phyloP scores from a whole-genome alignment of 1,140 invertebrate genomes.

The Aphidius ervi region DNA sequence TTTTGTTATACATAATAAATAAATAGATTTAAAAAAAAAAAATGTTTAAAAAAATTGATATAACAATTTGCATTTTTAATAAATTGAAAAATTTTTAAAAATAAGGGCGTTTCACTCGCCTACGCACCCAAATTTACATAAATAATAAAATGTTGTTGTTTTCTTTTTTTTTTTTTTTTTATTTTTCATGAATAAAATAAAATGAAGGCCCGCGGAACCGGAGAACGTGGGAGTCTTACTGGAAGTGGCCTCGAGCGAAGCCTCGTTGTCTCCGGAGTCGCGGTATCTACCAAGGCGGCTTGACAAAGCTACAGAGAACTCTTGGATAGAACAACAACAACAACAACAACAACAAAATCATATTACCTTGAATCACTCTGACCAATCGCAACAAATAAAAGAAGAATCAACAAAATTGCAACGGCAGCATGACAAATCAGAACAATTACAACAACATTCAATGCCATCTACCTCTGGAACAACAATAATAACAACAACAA shows the following conservation, averaged over 20 bases:
- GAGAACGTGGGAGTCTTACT: slow-evolving; percentile 43
- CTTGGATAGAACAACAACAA: slow-evolving; percentile 50
- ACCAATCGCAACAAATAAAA: slow-evolving; percentile 37
- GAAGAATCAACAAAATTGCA: slow-evolving; percentile 35
- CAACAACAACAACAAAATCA: slow-evolving; percentile 49
- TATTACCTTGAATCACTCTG: slow-evolving; percentile 51
- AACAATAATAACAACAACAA: neutral
- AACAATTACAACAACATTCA: slow-evolving; percentile 28
- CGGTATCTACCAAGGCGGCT: slow-evolving; percentile 54
- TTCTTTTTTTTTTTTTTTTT: slow-evolving; percentile 2
- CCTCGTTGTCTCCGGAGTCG: slow-evolving; percentile 54
- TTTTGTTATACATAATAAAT: neutral
- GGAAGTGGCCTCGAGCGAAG: slow-evolving; percentile 47
- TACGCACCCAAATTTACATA: slow-evolving; percentile 5
- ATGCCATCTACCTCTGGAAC: slow-evolving; percentile 36
- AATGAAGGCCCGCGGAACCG: slow-evolving; percentile 45
- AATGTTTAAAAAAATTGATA: neutral
- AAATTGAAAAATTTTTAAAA: too few relatives aligned
- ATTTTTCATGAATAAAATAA: neutral
- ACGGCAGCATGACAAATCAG: slow-evolving; percentile 47
- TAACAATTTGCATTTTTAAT: too few relatives aligned
- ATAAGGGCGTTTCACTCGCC: too few relatives aligned
- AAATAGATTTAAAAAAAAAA: neutral
- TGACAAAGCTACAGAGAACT: slow-evolving; percentile 54
- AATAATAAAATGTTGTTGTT: slow-evolving; percentile 11